Evolutionary conservation across 2,797 vertebrate species (phyloP).

Genomic region (Falco berigora): DNA sequence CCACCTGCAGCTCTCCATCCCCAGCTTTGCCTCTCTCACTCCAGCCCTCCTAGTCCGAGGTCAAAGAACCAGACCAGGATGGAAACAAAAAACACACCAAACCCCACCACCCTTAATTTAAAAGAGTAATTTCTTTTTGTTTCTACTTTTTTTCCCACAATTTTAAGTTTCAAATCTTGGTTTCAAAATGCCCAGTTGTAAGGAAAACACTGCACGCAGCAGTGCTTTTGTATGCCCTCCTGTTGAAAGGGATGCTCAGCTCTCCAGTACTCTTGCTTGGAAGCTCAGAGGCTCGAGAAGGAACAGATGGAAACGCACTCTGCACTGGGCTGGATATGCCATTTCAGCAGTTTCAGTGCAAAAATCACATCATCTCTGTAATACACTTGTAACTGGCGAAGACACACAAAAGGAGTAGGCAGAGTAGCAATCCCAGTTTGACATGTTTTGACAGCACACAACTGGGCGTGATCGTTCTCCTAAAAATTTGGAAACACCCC

Average conservation of each 20-base stretch:
- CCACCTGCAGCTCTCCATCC: neutral
- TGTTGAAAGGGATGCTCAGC: neutral
- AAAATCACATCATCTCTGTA: neutral
- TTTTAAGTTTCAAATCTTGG: neutral
- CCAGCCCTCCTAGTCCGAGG: neutral
- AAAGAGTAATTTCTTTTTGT: accelerated
- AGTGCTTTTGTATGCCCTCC: neutral
- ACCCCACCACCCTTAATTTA: neutral
- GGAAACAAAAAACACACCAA: neutral
- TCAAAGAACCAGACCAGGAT: neutral
- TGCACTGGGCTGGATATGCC: neutral
- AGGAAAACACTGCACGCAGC: neutral
- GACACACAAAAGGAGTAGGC: neutral
- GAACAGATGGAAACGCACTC: neutral
- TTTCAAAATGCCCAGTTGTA: neutral
- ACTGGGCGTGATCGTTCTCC: neutral
- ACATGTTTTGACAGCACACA: neutral
- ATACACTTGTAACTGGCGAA: neutral
- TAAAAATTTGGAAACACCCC: neutral
- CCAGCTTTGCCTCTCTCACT: neutral
- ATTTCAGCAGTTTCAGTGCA: neutral
- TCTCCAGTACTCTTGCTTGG: neutral
- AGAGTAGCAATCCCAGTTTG: neutral
- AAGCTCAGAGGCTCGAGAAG: neutral
- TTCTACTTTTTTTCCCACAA: neutral